Base-by-base conservation (phyloP, 2,797 vertebrate species). In the Podarcis siculus region DNA sequence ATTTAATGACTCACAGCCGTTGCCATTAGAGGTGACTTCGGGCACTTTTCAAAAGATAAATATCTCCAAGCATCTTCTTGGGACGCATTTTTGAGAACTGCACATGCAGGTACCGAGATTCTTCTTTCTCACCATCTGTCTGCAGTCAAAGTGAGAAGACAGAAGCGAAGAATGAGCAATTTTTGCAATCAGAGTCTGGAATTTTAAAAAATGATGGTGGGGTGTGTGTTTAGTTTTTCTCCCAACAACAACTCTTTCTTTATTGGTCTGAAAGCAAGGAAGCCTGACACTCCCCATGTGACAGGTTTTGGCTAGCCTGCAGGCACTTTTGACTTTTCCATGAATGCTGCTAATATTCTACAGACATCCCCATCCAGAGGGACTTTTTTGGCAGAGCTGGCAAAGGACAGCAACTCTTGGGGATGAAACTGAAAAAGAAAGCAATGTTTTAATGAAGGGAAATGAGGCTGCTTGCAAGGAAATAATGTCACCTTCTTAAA, bases 311-410 rank as follows among this genome's bases (percentile, higher is more conserved):
- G 91, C 87, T 86, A 85, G 80, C 21, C n/a, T 37, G 30, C 45
- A 79, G 78, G 69, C 35, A 69, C 42, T 76, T 55, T 64, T 71
- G 42, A 15, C 19, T 79, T 37, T 71, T 71, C 42, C 32, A 92
- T 94, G 93, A 95, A 91, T 95, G 93, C 86, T 95, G 93, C 87
- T 55, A 15, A 87, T 72, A 93, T 95, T 95, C 92, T 95, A 92
- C 90, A 94, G 89, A 92, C 92, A 89, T 90, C 88, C 90, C 91
- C 78, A 73, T 92, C 95, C 93, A 94, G 87, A 92, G 85, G 80
- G 89, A 93, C 93, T 94, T 91, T 95, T 95, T 93, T 64, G 88
- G 69, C 93, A 92, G 83, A 92, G 90, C 90, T 94, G 91, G 87
- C 93, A 92, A 87, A 86, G 78, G 84, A 92, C 89, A 92, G 92